These are phyloP conservation scores for Mormoops blainvillei DNA, from an alignment of 2,113 vertebrate genomes.

Conservation along the genomic window DNA sequence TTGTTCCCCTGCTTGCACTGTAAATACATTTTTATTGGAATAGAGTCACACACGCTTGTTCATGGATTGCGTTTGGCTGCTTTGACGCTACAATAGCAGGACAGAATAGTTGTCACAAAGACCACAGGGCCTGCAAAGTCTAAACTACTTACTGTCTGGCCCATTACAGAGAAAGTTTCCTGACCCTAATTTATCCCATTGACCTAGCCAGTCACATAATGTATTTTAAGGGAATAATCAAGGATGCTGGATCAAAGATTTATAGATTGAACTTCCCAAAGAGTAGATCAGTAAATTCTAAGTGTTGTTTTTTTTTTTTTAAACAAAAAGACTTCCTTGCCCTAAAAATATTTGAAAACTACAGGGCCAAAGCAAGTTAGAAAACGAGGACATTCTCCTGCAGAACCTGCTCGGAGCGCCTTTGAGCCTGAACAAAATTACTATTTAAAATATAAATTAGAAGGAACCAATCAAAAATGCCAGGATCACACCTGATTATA, in stretches of 20 bases:
- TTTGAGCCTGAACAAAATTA: constrained; percentile 14
- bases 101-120: neutral
- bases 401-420: neutral
- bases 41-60: neutral
- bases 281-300: neutral
- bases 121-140: neutral
- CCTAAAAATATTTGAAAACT: neutral
- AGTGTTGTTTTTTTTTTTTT: neutral
- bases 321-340: neutral
- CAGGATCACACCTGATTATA: neutral
- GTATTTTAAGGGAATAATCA: constrained; percentile 13
- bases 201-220: neutral
- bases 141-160: neutral
- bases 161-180: neutral
- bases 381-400: neutral
- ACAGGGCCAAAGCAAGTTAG: neutral
- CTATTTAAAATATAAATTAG: neutral
- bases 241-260: neutral
- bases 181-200: neutral
- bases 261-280: neutral
- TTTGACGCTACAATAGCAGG: neutral
- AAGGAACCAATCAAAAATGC: neutral
- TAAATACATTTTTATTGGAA: neutral
- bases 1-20: neutral
- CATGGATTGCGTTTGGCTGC: neutral